Evolutionary conservation across 2,888 invertebrate species (phyloP).

Genomic region (Eugnorisma glareosa): DNA sequence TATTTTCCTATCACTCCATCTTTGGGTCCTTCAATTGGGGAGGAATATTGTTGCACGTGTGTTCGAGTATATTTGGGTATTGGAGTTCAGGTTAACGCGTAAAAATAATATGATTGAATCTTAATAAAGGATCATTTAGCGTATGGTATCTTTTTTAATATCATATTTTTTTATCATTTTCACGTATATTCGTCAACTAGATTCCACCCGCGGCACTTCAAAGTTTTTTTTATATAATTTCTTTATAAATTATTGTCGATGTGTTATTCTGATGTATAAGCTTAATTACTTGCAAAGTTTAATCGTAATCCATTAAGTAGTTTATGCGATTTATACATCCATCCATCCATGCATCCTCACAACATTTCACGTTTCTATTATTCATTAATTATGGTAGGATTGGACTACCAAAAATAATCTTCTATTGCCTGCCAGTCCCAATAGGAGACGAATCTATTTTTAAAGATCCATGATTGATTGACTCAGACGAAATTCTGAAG

Average conservation of each 20-base stretch:
- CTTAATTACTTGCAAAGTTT: not conserved
- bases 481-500: not conserved
- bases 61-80: constrained; percentile 22
- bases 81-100: not conserved
- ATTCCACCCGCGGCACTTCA: not conserved
- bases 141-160: not conserved
- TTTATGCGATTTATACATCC: too few relatives aligned
- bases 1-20: constrained; percentile 63
- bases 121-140: not conserved
- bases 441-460: constrained; percentile 11
- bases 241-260: too few relatives aligned
- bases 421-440: not conserved
- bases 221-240: not conserved
- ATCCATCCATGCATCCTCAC: too few relatives aligned
- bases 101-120: constrained; percentile 17
- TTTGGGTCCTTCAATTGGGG: constrained; percentile 16
- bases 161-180: not conserved
- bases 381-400: not conserved
- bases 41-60: constrained; percentile 47
- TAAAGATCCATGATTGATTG: constrained; percentile 25
- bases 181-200: not conserved
- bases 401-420: not conserved
- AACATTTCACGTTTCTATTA: too few relatives aligned
- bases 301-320: not conserved
- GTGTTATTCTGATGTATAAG: not conserved